Percentiles rank a stretch among this genome's conserved stretches.
Conservation (phyloP, 2,888 invertebrate genomes). For the Agrochola circellaris region DNA sequence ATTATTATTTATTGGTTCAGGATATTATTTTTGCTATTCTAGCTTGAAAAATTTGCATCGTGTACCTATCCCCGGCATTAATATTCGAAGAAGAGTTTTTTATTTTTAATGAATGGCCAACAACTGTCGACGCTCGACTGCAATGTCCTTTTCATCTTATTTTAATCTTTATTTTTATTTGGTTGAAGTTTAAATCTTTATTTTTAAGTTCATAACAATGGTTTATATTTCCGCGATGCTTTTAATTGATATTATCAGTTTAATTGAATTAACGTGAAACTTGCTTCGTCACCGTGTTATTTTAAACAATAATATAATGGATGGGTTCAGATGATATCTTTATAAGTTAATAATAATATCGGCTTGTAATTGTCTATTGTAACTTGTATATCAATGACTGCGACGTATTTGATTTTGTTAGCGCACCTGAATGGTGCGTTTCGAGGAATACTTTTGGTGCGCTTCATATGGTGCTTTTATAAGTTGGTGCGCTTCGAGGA, state of each 20-base stretch:
- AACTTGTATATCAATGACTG: not conserved
- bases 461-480: no score
- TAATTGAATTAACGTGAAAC: constrained; percentile 30
- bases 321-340: constrained; percentile 34
- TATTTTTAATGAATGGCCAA: not conserved
- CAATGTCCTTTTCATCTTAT: no score
- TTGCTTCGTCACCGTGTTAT: constrained; percentile 33
- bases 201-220: constrained; percentile 38
- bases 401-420: no score
- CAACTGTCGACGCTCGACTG: no score
- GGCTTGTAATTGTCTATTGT: constrained; percentile 2
- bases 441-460: no score
- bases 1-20: no score
- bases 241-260: constrained; percentile 46
- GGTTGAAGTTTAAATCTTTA: constrained; percentile 3
- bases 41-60: not conserved
- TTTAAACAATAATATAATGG: constrained; percentile 44
- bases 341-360: constrained; percentile 16
- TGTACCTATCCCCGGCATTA: no score
- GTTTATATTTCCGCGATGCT: constrained; percentile 40
- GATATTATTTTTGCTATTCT: no score
- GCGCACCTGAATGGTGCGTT: no score
- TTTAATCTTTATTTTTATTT: not conserved
- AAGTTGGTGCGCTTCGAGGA: no score
- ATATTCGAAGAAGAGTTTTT: not conserved